phyloP scores from a whole-genome alignment of 2,113 vertebrate species.

The Hoplias malabaricus region DNA sequence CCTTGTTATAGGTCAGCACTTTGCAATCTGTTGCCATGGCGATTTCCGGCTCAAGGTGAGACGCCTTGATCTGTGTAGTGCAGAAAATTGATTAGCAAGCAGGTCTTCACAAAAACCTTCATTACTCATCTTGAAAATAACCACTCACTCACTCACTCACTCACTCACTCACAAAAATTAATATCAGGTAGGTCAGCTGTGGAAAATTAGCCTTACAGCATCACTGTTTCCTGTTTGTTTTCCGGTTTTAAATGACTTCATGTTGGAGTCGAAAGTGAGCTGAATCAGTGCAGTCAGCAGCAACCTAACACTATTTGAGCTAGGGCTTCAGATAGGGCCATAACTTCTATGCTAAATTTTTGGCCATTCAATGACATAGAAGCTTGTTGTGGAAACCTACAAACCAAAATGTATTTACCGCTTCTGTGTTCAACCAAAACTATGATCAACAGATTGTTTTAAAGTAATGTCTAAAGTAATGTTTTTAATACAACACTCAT shows the following conservation, averaged over 20 bases:
- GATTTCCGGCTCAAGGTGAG: slow-evolving; percentile 92
- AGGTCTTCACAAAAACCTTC: slow-evolving; percentile 5
- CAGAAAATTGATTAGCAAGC: slow-evolving; percentile 42
- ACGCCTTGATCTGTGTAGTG: slow-evolving; percentile 85
- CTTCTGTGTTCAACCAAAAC: no score
- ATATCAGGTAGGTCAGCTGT: neutral
- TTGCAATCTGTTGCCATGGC: slow-evolving; percentile 85
- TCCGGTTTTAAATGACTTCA: no score
- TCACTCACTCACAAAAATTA: neutral
- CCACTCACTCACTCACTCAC: neutral
- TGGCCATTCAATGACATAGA: no score
- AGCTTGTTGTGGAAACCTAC: no score
- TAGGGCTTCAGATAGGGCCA: no score
- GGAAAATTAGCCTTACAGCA: neutral
- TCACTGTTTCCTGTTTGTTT: slow-evolving; percentile 13
- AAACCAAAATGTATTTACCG: no score
- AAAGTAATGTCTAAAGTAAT: no score
- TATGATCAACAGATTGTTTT: no score
- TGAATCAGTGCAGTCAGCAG: slow-evolving; percentile 2
- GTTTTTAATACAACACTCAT: no score
- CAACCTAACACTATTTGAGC: no score
- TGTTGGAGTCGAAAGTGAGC: neutral
- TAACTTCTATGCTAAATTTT: no score
- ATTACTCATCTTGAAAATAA: slow-evolving; percentile 1
- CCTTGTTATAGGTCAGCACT: slow-evolving; percentile 96